Percentiles rank a stretch among this genome's conserved stretches.
Conservation (phyloP, 2,797 vertebrate species). For the Mormyrus hasselquistii region DNA sequence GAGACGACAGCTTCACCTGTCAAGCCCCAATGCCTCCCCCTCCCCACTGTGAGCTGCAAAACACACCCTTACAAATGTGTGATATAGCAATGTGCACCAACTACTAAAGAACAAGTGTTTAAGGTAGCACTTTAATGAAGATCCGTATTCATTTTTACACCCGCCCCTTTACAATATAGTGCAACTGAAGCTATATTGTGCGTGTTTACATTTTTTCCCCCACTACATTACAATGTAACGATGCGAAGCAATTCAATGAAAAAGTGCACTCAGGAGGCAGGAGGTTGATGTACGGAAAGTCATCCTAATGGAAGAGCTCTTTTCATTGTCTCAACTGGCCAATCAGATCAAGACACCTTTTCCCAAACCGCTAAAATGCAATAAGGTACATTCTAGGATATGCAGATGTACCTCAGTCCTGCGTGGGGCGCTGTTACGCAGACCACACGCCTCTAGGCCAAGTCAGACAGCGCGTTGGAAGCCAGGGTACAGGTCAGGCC, state of each 20-base stretch:
- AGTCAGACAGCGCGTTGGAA: conserved; percentile 53
- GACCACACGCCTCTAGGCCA: conserved; percentile 36
- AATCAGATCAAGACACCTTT: neutral
- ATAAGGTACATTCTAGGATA: neutral
- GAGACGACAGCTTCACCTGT: neutral
- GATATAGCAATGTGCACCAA: neutral
- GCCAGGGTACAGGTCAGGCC: conserved; percentile 69
- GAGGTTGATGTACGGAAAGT: neutral
- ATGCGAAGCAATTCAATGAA: neutral
- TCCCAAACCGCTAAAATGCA: neutral
- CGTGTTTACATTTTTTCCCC: neutral
- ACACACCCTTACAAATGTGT: neutral
- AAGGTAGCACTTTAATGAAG: neutral
- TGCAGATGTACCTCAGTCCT: neutral
- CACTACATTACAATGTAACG: neutral
- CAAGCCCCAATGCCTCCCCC: neutral
- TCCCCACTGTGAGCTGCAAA: neutral
- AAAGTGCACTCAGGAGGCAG: neutral
- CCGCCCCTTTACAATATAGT: neutral
- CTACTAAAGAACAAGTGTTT: neutral
- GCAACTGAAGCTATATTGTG: conserved; percentile 8
- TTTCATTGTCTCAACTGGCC: neutral
- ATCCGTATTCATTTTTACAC: neutral
- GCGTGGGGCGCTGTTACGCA: neutral
- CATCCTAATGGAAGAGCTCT: neutral